These are phyloP conservation scores for Anthopleura sola DNA, from an alignment of 64 coral and sea anemone genomes.

Conservation along the genomic window DNA sequence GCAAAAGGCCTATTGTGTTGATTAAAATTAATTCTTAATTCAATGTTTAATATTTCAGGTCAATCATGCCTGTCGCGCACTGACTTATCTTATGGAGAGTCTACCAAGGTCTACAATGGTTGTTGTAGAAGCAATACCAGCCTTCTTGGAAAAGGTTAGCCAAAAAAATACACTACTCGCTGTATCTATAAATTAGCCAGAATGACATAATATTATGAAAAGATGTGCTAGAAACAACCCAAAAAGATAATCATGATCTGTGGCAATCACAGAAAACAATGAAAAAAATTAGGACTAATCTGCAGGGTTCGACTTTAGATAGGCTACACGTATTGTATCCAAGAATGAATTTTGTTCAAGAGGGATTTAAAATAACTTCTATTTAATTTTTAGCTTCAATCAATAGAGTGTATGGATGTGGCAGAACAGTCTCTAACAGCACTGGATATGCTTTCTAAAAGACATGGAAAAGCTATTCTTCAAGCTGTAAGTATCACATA, in stretches of 20 bases:
- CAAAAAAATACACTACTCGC: too few species aligned
- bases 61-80: slow-evolving; percentile 95
- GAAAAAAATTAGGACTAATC: too few species aligned
- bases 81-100: slow-evolving; percentile 98
- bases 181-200: too few species aligned
- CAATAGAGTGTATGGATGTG: slow-evolving; percentile 99
- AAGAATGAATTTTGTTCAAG: too few species aligned
- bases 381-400: slow-evolving; percentile 62
- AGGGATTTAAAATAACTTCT: neutral
- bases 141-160: slow-evolving; percentile 91
- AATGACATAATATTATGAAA: too few species aligned
- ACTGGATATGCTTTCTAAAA: slow-evolving; percentile 90
- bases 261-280: too few species aligned
- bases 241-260: too few species aligned
- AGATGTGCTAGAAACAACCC: too few species aligned
- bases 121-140: slow-evolving; percentile 94
- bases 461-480: slow-evolving; percentile 97
- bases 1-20: too few species aligned
- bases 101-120: slow-evolving; percentile 96
- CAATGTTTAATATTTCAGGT: slow-evolving; percentile 39
- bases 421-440: slow-evolving; percentile 96
- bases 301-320: too few species aligned
- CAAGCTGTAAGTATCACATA: slow-evolving; percentile 76
- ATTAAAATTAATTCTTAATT: neutral
- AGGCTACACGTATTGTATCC: too few species aligned